A percentile compares a stretch with the other conserved stretches of the same genome.
Conservation (phyloP, 2,113 vertebrate species). For the Sinocyclocheilus rhinocerous region DNA sequence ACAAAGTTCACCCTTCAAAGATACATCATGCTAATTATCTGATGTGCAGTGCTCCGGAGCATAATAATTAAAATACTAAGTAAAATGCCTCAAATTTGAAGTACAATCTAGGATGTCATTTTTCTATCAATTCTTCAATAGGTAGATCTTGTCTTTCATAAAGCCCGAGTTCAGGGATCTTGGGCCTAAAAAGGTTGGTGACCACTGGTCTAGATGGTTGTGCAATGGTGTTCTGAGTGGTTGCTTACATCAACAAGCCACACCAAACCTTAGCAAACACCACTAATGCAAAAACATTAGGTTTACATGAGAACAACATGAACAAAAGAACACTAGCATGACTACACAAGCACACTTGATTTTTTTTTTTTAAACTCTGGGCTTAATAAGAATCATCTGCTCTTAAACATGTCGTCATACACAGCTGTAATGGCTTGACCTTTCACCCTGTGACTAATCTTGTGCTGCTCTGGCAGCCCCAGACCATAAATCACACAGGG, state of each 20-base stretch:
- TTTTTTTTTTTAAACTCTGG: conserved; percentile 14
- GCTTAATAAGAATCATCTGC: conserved; percentile 72
- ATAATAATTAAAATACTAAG: too few relatives aligned
- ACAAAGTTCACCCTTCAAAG: not conserved
- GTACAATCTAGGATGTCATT: too few relatives aligned
- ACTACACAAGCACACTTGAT: conserved; percentile 47
- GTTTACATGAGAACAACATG: not conserved
- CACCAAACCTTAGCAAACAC: not conserved
- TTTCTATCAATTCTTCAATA: too few relatives aligned
- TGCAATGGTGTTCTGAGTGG: not conserved
- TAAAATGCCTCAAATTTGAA: too few relatives aligned
- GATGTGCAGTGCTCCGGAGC: not conserved
- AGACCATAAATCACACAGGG: conserved; percentile 71
- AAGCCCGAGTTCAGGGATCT: too few relatives aligned
- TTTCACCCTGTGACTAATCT: conserved; percentile 78
- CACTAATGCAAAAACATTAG: not conserved
- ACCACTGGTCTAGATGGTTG: not conserved
- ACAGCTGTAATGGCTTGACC: conserved; percentile 76
- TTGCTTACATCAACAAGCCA: not conserved
- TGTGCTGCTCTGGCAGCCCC: conserved; percentile 68
- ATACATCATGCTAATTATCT: not conserved
- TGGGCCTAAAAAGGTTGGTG: too few relatives aligned
- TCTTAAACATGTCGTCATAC: conserved; percentile 69
- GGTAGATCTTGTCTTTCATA: too few relatives aligned
- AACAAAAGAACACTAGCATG: conserved; percentile 56